Evolutionary conservation across 2,888 invertebrate species (phyloP).

Genomic region (Ectobius pallidus): DNA sequence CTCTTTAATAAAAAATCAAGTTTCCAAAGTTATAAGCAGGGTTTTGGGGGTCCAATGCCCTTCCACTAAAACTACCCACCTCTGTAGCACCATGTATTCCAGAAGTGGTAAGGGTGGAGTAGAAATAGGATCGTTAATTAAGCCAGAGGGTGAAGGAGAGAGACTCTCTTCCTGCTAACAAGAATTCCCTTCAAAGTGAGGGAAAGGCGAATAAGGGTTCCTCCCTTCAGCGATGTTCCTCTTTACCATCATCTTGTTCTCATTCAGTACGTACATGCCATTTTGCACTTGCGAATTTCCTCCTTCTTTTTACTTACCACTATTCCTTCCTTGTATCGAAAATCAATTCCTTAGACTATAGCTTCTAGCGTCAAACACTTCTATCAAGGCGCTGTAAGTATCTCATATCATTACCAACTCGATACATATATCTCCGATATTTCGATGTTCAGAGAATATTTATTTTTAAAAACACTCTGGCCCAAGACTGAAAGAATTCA

Average conservation of each 20-base stretch:
- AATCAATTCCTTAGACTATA: constrained; percentile 21
- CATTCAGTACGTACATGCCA: constrained; percentile 9
- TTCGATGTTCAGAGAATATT: background rate
- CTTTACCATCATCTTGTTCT: background rate
- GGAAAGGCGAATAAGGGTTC: background rate
- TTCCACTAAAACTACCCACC: background rate
- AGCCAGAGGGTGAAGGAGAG: constrained; percentile 10
- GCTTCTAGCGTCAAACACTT: background rate
- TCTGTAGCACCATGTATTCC: constrained; percentile 1
- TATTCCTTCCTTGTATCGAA: constrained; percentile 1
- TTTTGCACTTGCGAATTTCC: constrained; percentile 21
- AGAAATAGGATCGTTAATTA: constrained; percentile 24
- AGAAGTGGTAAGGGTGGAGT: too few species aligned
- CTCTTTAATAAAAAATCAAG: constrained; percentile 17
- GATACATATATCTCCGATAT: background rate
- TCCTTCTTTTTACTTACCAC: background rate
- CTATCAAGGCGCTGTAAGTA: background rate
- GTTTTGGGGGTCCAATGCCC: background rate
- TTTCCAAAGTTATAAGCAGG: background rate
- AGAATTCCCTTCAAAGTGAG: constrained; percentile 1
- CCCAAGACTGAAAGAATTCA: background rate
- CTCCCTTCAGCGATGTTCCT: background rate
- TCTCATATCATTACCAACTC: background rate
- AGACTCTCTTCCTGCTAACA: background rate
- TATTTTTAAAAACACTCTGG: background rate